These are phyloP conservation scores for Cisticola juncidis DNA, from an alignment of 2,113 vertebrate species.

Conservation along the genomic window DNA sequence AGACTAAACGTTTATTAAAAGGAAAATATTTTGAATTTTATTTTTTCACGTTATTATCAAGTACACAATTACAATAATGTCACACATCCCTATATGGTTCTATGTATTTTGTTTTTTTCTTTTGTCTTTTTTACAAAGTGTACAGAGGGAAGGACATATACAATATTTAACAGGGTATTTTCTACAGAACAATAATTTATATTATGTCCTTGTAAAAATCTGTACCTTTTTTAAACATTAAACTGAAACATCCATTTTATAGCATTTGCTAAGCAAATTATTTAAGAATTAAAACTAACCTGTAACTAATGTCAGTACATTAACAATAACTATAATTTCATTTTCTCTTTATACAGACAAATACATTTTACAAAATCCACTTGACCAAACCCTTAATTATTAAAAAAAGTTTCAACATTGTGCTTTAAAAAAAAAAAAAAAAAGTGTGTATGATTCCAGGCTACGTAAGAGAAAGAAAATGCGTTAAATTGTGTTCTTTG, in stretches of 20 bases:
- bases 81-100: slow-evolving; percentile 89
- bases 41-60: slow-evolving; percentile 94
- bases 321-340: slow-evolving; percentile 81
- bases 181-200: slow-evolving; percentile 99
- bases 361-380: slow-evolving; percentile 81
- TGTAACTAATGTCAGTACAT: slow-evolving; percentile 83
- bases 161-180: slow-evolving; percentile 91
- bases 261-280: slow-evolving; percentile 81
- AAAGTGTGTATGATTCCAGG: slow-evolving; percentile 70
- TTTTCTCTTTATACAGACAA: slow-evolving; percentile 83
- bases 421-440: slow-evolving; percentile 65
- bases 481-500: slow-evolving; percentile 72
- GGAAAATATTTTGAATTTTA: slow-evolving; percentile 95
- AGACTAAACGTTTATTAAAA: slow-evolving; percentile 76
- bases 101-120: slow-evolving; percentile 78
- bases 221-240: slow-evolving; percentile 91
- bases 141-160: slow-evolving; percentile 90
- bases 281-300: slow-evolving; percentile 82
- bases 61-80: slow-evolving; percentile 93
- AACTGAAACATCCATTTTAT: slow-evolving; percentile 81
- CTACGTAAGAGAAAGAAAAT: slow-evolving; percentile 73
- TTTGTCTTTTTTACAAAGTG: slow-evolving; percentile 89
- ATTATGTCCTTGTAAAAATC: slow-evolving; percentile 88
- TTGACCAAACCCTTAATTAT: slow-evolving; percentile 79
- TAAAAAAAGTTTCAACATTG: slow-evolving; percentile 71